Evolutionary conservation across 2,113 vertebrate species (phyloP).

Genomic region (Gracilinanus agilis): DNA sequence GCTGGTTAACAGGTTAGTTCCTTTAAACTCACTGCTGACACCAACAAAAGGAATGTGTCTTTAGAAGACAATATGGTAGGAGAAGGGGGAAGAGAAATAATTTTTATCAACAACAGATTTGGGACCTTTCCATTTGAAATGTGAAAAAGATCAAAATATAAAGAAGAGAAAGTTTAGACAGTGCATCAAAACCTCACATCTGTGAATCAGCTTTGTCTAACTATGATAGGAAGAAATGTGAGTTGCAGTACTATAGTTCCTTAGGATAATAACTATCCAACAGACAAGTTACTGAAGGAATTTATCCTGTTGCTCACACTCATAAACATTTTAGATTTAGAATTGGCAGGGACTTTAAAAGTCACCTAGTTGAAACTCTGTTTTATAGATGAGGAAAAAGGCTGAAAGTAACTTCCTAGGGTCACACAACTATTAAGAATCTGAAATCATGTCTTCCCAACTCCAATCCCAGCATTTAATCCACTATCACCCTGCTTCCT

Average conservation of each 20-base stretch:
- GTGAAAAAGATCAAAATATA: conserved; percentile 44
- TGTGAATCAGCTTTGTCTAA: not conserved
- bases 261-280: not conserved
- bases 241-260: not conserved
- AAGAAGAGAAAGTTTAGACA: conserved; percentile 9
- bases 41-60: conserved; percentile 11
- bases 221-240: not conserved
- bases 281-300: not conserved
- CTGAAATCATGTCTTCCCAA: not conserved
- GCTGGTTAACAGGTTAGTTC: not conserved
- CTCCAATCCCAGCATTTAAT: not conserved
- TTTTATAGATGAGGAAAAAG: not conserved
- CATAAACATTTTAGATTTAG: not conserved
- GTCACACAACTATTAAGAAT: not conserved
- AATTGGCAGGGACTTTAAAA: not conserved
- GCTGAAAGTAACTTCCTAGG: not conserved
- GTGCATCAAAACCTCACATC: not conserved
- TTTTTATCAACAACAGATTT: conserved; percentile 43
- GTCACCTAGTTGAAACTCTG: not conserved
- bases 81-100: conserved; percentile 20
- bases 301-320: not conserved
- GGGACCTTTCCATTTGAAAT: not conserved
- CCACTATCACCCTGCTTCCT: not conserved
- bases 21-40: conserved; percentile 14
- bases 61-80: conserved; percentile 35